Conservation (phyloP, 1,140 invertebrate species). For the Maniola jurtina region DNA sequence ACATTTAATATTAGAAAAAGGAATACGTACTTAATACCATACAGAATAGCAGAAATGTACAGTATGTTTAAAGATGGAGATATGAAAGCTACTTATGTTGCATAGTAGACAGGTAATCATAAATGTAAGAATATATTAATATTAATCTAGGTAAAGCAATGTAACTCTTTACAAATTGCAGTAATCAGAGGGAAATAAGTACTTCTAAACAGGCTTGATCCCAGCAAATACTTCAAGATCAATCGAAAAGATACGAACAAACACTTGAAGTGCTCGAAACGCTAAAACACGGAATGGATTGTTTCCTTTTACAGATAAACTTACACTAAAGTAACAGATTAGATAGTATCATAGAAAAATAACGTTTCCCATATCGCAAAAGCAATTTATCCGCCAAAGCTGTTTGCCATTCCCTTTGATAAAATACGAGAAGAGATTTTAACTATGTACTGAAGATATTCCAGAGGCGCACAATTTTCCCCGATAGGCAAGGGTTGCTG, state of each 20-base stretch:
- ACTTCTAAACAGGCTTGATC: not conserved
- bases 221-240: constrained; percentile 2
- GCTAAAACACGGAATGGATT: constrained; percentile 8
- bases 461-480: constrained; percentile 55
- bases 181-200: not conserved
- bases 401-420: constrained; percentile 44
- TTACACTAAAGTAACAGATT: constrained; percentile 8
- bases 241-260: not conserved
- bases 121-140: too few relatives aligned
- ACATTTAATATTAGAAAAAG: too few relatives aligned
- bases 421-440: constrained; percentile 44
- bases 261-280: constrained; percentile 3
- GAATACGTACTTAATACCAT: too few relatives aligned
- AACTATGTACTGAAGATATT: constrained; percentile 47
- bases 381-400: constrained; percentile 31
- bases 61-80: too few relatives aligned
- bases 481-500: constrained; percentile 38
- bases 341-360: constrained; percentile 17
- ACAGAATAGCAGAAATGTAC: too few relatives aligned
- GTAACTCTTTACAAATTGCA: not conserved
- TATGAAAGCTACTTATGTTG: too few relatives aligned
- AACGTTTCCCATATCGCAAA: constrained; percentile 15
- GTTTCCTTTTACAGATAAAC: constrained; percentile 11
- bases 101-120: too few relatives aligned
- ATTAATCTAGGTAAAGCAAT: not conserved